Base-by-base conservation (phyloP, 2,888 invertebrate species). In the Orchestes rusci region DNA sequence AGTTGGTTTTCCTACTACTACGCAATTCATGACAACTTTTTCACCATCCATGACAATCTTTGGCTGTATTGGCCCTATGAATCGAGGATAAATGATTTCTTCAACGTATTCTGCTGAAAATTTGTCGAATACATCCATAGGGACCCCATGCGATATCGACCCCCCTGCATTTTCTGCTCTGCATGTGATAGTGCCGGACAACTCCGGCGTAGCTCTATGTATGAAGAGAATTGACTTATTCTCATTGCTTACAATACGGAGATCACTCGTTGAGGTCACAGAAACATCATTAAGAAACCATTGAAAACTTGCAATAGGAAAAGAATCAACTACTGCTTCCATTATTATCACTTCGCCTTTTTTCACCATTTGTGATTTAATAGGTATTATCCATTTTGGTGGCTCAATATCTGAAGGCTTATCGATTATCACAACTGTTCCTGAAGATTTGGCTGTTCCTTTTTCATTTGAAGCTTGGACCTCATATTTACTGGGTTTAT, bases 101-200 rank as follows among this genome's bases (percentile, higher is more conserved):
- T 70, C 70, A 1, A 74, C 71, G 56, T 78, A 74, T 59, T 81
- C 76, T 70, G 72, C 73, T 42, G 64, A 64, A 17, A 70, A 65
- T 52, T 73, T 73, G 47, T 81, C 77, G 23, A 80, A 62, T 16
- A 82, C 66, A 56, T 77, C 74, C 3, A 90, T 62, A 15, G 80
- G 79, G 2, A 90, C 87, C 1, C 88, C 85, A 55, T 84, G 84
- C n/a, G 87, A 86, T 4, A 90, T 87, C 1, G 88, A 88, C 7
- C 94, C 94, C 36, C 82, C 84, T 37, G 84, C 85, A 66, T 94
- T 94, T 68, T 90, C 87, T 2, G 93, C 93, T 58, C 88, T 76
- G 58, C 92, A 92, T 15, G 88, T 90, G 58, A 89, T 84, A 18
- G 82, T 75, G 16, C 90, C 92, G 43, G 77, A 71, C 56, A 76